Conservation (phyloP, 2,797 vertebrate species). For the Threskiornis aethiopicus region DNA sequence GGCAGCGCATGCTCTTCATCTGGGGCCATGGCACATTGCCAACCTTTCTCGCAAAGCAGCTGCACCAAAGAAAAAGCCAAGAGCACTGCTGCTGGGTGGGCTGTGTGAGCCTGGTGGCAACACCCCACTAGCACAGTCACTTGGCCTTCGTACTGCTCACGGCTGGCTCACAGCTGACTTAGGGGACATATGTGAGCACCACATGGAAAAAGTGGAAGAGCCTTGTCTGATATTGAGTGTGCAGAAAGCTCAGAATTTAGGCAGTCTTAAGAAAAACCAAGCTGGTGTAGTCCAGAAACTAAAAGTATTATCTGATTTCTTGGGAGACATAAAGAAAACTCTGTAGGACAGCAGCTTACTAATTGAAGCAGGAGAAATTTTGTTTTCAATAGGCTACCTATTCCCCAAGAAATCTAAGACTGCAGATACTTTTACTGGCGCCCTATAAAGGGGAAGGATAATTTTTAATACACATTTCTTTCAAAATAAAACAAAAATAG, state of each 20-base stretch:
- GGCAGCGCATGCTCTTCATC: not conserved
- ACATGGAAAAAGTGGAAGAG: rapidly evolving
- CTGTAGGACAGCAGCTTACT: not conserved
- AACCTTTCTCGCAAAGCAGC: rapidly evolving
- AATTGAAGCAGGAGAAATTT: not conserved
- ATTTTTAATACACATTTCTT: not conserved
- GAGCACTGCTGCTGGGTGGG: not conserved
- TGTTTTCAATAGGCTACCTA: not conserved
- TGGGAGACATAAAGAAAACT: not conserved
- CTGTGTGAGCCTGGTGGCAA: not conserved
- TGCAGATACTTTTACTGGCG: not conserved
- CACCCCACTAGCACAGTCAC: not conserved
- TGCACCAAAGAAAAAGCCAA: not conserved
- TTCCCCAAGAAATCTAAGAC: not conserved
- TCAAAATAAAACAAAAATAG: not conserved
- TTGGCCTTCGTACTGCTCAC: not conserved
- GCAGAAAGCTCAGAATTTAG: not conserved
- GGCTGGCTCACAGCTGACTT: not conserved
- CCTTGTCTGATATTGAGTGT: not conserved
- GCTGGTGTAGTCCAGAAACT: not conserved
- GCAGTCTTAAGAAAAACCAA: not conserved
- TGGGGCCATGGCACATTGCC: not conserved
- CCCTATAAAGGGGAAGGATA: not conserved
- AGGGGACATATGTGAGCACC: rapidly evolving
- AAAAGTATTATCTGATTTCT: not conserved